Conservation (phyloP, 2,888 invertebrate species). For the Temnothorax rugatulus region DNA sequence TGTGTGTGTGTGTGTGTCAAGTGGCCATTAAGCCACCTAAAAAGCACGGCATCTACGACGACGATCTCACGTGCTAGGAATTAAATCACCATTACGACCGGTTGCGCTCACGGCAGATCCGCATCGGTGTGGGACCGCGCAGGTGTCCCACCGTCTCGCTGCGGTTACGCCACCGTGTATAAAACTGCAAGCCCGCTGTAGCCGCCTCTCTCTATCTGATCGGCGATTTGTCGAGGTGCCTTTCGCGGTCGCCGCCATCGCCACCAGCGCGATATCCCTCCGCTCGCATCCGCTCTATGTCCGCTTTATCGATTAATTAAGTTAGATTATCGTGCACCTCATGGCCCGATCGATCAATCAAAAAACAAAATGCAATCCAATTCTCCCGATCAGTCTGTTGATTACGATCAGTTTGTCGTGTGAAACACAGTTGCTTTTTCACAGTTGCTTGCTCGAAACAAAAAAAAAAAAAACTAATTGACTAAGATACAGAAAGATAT, state of each 20-base stretch:
- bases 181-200: slow-evolving; percentile 50
- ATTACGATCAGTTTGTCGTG: slow-evolving; percentile 13
- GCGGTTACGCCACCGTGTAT: slow-evolving; percentile 69
- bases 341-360: slow-evolving; percentile 21
- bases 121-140: slow-evolving; percentile 82
- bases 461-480: slow-evolving; percentile 13
- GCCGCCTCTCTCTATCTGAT: slow-evolving; percentile 73
- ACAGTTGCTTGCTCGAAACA: neutral
- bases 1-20: slow-evolving; percentile 77
- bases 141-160: slow-evolving; percentile 78
- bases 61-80: slow-evolving; percentile 81
- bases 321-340: slow-evolving; percentile 50
- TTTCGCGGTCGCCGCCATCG: slow-evolving; percentile 60
- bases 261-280: slow-evolving; percentile 59
- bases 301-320: slow-evolving; percentile 72
- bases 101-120: slow-evolving; percentile 78
- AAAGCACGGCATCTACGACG: slow-evolving; percentile 77
- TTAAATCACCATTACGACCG: slow-evolving; percentile 83
- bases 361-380: slow-evolving; percentile 24
- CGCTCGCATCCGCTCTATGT: slow-evolving; percentile 38
- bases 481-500: neutral
- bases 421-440: neutral
- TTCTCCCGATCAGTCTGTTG: neutral
- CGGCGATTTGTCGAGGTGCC: slow-evolving; percentile 74
- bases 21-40: slow-evolving; percentile 81